Evolutionary conservation across 1,140 invertebrate species (phyloP), one percentile per base, ranked within the genome.

Genomic region (Yoshiicerus persimilis): DNA sequence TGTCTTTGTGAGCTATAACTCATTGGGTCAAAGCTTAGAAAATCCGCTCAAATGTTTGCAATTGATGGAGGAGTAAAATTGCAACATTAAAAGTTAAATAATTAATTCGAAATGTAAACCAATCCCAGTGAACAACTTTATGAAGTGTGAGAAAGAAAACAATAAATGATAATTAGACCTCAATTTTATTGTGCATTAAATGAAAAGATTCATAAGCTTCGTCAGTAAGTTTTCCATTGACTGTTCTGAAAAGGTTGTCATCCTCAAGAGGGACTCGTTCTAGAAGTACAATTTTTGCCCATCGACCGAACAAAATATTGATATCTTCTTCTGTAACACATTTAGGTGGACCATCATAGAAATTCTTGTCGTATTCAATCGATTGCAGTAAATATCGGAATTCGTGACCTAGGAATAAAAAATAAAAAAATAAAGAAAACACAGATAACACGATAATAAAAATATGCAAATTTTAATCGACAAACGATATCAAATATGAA

Each of bases 331-430:
- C 25, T 23, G 66, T 70, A 1, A 70, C 66, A 11, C 66, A 70
- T 70, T 70, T 70, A 11, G 66, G 66, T 32, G 66, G 66, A 13
- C 66, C 66, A 10, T 32, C 66, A 11, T 4, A 70, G 0, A 70
- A 0, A 70, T 16, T 70, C 30, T 70, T 70, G 84, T 91, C 89
- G 62, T 91, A 91, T 4, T 87, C 64, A 38, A 91, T 70, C 1
- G 77, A 84, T 20, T 87, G 77, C 4, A 91, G 70, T 13, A 91
- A 47, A 85, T 91, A 91, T 8, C 86, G 77, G 23, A 90, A 91
- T 32, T 41, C 64, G 27, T 80, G 41, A 38, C 23, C 77, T 80
- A 77, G 13, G 8, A 84, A 5, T 8, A 20, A 23, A 38, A 34
- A 38, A 41, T 1, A 38, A 1, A 64, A 34, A 56, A 66, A 34